These are phyloP conservation scores for Drosophila stalkeri DNA, from an alignment of 2,888 invertebrate species.

Conservation along the genomic window DNA sequence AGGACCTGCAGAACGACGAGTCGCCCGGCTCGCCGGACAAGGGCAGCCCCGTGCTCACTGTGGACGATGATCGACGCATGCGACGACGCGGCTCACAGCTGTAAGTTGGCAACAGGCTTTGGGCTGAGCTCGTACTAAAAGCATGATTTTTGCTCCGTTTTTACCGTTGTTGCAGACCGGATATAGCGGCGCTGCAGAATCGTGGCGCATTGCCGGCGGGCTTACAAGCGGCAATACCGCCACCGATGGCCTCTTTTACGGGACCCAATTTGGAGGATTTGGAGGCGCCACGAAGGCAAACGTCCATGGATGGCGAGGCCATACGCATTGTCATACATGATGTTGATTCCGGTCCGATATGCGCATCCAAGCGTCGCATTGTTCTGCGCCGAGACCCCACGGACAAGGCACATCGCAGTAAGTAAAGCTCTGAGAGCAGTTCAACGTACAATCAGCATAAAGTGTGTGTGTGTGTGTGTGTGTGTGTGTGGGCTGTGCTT, in stretches of 20 bases:
- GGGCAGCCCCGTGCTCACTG: constrained; percentile 87
- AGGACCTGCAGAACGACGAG: constrained; percentile 86
- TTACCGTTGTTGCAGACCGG: constrained; percentile 87
- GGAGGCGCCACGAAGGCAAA: constrained; percentile 90
- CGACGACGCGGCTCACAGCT: constrained; percentile 93
- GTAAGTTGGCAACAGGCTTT: constrained; percentile 87
- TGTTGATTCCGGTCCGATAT: constrained; percentile 90
- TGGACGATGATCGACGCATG: constrained; percentile 90
- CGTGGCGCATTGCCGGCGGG: constrained; percentile 86
- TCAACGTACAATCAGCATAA: constrained; percentile 27
- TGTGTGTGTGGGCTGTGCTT: constrained; percentile 2
- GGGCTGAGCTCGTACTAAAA: constrained; percentile 8
- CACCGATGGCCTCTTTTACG: constrained; percentile 84
- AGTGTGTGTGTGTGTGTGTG: constrained; percentile 8
- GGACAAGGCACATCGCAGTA: constrained; percentile 94
- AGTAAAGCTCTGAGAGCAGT: constrained; percentile 84
- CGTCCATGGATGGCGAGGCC: constrained; percentile 95
- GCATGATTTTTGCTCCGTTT: background rate
- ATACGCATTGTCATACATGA: constrained; percentile 97
- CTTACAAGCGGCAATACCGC: constrained; percentile 84
- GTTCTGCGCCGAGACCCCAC: constrained; percentile 91
- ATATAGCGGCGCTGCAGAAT: constrained; percentile 89
- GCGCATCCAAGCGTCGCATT: constrained; percentile 90
- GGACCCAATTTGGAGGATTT: constrained; percentile 88
- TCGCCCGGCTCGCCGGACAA: constrained; percentile 87